These are phyloP conservation scores for Gymnocypris eckloni DNA, from an alignment of 2,797 vertebrate species.

Conservation along the genomic window DNA sequence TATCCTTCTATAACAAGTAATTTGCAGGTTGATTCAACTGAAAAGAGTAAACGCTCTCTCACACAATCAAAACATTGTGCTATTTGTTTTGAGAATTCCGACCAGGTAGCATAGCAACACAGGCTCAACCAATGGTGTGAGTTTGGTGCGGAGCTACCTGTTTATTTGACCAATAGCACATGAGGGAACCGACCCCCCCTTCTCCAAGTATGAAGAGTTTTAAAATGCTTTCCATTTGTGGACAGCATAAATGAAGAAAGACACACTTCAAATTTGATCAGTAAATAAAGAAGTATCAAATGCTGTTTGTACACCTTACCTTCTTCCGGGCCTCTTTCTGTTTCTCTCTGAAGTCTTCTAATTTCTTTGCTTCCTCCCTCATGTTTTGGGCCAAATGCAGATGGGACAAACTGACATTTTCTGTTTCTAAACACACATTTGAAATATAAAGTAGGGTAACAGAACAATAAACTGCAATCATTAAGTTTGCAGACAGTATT, in stretches of 20 bases:
- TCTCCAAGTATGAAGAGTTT: neutral
- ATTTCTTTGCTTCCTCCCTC: constrained; percentile 90
- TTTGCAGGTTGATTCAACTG: neutral
- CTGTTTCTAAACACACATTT: constrained; percentile 79
- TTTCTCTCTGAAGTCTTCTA: constrained; percentile 94
- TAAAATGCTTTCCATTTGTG: neutral
- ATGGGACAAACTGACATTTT: constrained; percentile 88
- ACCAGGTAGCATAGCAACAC: neutral
- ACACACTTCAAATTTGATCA: neutral
- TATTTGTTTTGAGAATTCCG: neutral
- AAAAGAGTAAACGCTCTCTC: neutral
- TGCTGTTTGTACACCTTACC: constrained; percentile 69
- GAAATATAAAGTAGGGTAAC: neutral
- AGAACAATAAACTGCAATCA: neutral
- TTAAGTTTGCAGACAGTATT: neutral
- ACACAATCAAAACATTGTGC: neutral
- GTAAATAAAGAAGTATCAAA: neutral
- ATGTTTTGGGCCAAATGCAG: constrained; percentile 89
- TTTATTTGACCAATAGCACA: neutral
- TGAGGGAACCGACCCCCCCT: too few species aligned
- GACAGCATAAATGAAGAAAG: neutral
- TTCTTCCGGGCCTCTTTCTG: constrained; percentile 90
- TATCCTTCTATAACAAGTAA: too few species aligned
- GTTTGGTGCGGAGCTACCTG: neutral
- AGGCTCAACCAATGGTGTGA: neutral